Evolutionary conservation across 1,140 invertebrate genomes (phyloP), one percentile per base, ranked within the genome.

Genomic region (Colletes gigas): DNA sequence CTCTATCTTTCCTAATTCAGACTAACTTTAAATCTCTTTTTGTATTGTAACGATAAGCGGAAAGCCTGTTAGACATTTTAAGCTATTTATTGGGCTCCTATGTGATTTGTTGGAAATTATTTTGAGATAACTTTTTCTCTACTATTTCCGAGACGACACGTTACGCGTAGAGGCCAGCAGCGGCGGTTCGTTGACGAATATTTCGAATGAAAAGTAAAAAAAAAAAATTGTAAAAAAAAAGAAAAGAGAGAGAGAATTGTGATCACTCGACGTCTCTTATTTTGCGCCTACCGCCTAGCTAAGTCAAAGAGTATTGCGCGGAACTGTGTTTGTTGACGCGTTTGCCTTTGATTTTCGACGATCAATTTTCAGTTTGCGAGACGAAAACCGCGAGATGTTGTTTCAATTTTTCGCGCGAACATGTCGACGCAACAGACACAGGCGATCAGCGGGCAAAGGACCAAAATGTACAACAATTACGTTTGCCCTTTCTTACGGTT

Each of bases 31-130:
- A 63, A 41, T 78, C 15, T 57, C 30, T 39, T 79, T 82, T 83
- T 76, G 78, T 76, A 67, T 76, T 14, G 9, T 82, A 83, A 82
- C 50, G 67, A 62, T 80, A 84, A 78, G 65, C 65, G 55, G 81
- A 78, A 83, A 81, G 55, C 59, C 67, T 86, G 81, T 89, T 88
- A 88, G 79, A 89, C 57, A 74, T 88, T 88, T 85, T 88, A 87
- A 88, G 82, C 79, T 88, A 88, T 89, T 89, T 88, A 89, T 88
- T 90, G 77, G 87, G 82, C 87, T 87, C 81, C 83, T 87, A 89
- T 90, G 87, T 89, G 81, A 88, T 88, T 84, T 86, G 83, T 89
- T 88, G 69, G 67, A 86, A 87, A 85, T 88, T 89, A 83, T 85
- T 88, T 89, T 78, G 52, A 67, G 66, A 81, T 63, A 72, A 41